phyloP scores from a whole-genome alignment of 1,140 invertebrate species.

The Trissolcus basalis region DNA sequence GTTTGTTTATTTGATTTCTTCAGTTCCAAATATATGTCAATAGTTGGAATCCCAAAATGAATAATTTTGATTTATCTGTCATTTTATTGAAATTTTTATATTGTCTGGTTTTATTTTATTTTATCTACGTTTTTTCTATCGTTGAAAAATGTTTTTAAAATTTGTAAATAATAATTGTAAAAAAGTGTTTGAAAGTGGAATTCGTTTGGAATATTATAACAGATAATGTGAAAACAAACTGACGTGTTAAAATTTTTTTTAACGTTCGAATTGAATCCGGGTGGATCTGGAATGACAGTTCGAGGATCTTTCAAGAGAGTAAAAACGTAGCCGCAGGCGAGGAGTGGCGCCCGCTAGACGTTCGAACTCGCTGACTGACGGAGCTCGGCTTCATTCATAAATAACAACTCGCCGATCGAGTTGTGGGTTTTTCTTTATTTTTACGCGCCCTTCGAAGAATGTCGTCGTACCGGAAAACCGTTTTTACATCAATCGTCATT shows the following conservation, averaged over 20 bases:
- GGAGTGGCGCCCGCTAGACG: slow-evolving; percentile 71
- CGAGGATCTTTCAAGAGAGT: slow-evolving; percentile 58
- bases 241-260: background rate
- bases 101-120: no score
- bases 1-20: no score
- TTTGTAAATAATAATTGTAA: no score
- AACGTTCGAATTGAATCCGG: slow-evolving; percentile 20
- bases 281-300: slow-evolving; percentile 56
- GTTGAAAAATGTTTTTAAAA: no score
- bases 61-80: no score
- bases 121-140: no score
- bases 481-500: slow-evolving; percentile 53
- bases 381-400: slow-evolving; percentile 60
- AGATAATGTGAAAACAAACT: background rate
- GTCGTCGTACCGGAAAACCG: slow-evolving; percentile 55
- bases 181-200: no score
- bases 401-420: slow-evolving; percentile 59
- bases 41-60: no score
- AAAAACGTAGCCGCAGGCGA: slow-evolving; percentile 65
- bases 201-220: no score
- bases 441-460: slow-evolving; percentile 62
- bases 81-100: no score
- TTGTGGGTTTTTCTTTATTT: slow-evolving; percentile 60
- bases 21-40: no score
- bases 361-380: slow-evolving; percentile 66